A percentile compares a stretch with the other conserved stretches of the same genome.
phyloP scores from a whole-genome alignment of 1,140 invertebrate species.

The Scaptomyza pallida region DNA sequence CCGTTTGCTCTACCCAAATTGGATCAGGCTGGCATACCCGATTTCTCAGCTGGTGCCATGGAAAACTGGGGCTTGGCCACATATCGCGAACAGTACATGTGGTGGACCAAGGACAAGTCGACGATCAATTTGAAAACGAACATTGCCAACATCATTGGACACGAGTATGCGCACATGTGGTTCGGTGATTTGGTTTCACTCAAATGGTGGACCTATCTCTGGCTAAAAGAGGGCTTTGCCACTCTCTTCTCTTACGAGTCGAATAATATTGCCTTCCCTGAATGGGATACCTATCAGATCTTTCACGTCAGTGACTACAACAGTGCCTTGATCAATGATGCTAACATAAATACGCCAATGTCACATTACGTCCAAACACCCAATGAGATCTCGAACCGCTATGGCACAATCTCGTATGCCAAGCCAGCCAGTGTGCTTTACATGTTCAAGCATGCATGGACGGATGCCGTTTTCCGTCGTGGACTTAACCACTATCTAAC shows the following conservation, averaged over 20 bases:
- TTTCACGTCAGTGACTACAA: slow-evolving; percentile 86
- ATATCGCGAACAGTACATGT: slow-evolving; percentile 72
- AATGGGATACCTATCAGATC: slow-evolving; percentile 85
- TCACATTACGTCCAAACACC: slow-evolving; percentile 87
- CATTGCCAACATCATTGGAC: slow-evolving; percentile 86
- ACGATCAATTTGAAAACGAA: slow-evolving; percentile 82
- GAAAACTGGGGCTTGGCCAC: slow-evolving; percentile 80
- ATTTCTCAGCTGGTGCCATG: slow-evolving; percentile 77
- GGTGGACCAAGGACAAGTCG: slow-evolving; percentile 63
- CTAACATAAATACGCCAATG: slow-evolving; percentile 85
- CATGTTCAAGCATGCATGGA: slow-evolving; percentile 96
- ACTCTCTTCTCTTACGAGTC: slow-evolving; percentile 84
- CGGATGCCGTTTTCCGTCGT: slow-evolving; percentile 91
- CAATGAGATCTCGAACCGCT: slow-evolving; percentile 87
- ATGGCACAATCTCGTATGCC: slow-evolving; percentile 89
- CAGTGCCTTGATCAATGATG: slow-evolving; percentile 63
- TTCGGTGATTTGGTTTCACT: slow-evolving; percentile 89
- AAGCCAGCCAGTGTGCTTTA: slow-evolving; percentile 89
- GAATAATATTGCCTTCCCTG: slow-evolving; percentile 83
- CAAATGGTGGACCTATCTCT: slow-evolving; percentile 86
- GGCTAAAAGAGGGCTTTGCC: slow-evolving; percentile 86
- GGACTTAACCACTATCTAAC: slow-evolving; percentile 92
- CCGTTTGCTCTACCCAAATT: slow-evolving; percentile 65
- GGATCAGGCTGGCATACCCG: slow-evolving; percentile 72
- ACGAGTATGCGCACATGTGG: slow-evolving; percentile 89